A percentile compares a stretch with the other conserved stretches of the same genome.
phyloP scores from a whole-genome alignment of 2,797 vertebrate species.

The Gouania willdenowi region DNA sequence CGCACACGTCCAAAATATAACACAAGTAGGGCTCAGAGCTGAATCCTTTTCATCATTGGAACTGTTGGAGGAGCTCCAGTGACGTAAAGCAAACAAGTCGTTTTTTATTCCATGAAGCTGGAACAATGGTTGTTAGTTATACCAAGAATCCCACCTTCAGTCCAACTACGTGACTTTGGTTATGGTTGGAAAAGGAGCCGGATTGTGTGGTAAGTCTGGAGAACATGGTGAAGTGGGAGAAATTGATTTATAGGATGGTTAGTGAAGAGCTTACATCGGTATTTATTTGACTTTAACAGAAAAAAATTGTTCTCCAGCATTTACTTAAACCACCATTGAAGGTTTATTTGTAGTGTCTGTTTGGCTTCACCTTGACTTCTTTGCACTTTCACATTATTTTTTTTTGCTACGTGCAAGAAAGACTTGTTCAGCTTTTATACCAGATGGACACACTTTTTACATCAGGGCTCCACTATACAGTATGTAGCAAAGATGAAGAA shows the following conservation, averaged over 20 bases:
- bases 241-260: constrained; percentile 10
- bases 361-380: too few relatives aligned
- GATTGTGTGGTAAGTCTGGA: constrained; percentile 7
- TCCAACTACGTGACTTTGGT: constrained; percentile 15
- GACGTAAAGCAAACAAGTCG: constrained; percentile 24
- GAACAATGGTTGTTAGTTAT: constrained; percentile 20
- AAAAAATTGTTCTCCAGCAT: too few relatives aligned
- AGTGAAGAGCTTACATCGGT: constrained; percentile 4
- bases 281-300: background rate
- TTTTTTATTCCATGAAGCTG: constrained; percentile 12
- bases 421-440: too few relatives aligned
- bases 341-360: too few relatives aligned
- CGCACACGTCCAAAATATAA: constrained; percentile 11
- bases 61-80: constrained; percentile 18
- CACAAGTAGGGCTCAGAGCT: constrained; percentile 13
- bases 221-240: constrained; percentile 6
- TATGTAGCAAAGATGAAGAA: too few relatives aligned
- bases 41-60: constrained; percentile 40
- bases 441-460: too few relatives aligned
- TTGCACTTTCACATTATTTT: too few relatives aligned
- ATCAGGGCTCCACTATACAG: too few relatives aligned
- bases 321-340: too few relatives aligned
- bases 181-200: constrained; percentile 31
- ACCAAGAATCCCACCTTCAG: constrained; percentile 4
- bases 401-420: too few relatives aligned